phyloP scores from a whole-genome alignment of 2,888 invertebrate species.

The Nematopogon swammerdamellus region DNA sequence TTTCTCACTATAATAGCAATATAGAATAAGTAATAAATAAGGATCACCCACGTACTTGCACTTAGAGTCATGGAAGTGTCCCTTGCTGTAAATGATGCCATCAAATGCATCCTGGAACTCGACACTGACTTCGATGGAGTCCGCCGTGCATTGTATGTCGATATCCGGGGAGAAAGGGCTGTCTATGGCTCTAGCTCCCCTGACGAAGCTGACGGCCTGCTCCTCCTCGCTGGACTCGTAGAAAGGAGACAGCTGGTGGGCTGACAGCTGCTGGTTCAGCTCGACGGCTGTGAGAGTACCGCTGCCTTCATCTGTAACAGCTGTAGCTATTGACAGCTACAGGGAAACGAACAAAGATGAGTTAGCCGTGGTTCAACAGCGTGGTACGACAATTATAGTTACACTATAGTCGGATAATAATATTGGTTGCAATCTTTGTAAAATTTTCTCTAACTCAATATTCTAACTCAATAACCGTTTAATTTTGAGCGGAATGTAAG shows the following conservation, averaged over 20 bases:
- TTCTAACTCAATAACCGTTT: no score
- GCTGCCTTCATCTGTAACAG: constrained; percentile 38
- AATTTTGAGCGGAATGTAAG: no score
- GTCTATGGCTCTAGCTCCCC: constrained; percentile 51
- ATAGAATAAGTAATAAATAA: no score
- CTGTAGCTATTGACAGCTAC: constrained; percentile 54
- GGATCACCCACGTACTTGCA: constrained; percentile 71
- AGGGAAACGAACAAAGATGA: constrained; percentile 8
- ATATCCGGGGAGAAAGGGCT: constrained; percentile 46
- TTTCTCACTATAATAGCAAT: no score
- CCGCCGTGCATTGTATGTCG: constrained; percentile 59
- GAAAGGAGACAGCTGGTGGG: constrained; percentile 34
- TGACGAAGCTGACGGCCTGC: constrained; percentile 38
- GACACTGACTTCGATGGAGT: constrained; percentile 59
- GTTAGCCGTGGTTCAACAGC: background rate
- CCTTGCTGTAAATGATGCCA: constrained; percentile 70
- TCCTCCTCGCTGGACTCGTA: constrained; percentile 32
- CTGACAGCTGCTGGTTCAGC: constrained; percentile 37
- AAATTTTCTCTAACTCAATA: no score
- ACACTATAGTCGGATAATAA: no score
- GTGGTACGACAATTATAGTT: no score
- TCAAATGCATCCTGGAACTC: constrained; percentile 62
- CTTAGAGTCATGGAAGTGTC: constrained; percentile 60
- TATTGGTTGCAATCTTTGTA: no score
- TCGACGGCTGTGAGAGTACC: constrained; percentile 39